phyloP scores from a whole-genome alignment of 2,797 vertebrate species.

The Vipera ursinii region DNA sequence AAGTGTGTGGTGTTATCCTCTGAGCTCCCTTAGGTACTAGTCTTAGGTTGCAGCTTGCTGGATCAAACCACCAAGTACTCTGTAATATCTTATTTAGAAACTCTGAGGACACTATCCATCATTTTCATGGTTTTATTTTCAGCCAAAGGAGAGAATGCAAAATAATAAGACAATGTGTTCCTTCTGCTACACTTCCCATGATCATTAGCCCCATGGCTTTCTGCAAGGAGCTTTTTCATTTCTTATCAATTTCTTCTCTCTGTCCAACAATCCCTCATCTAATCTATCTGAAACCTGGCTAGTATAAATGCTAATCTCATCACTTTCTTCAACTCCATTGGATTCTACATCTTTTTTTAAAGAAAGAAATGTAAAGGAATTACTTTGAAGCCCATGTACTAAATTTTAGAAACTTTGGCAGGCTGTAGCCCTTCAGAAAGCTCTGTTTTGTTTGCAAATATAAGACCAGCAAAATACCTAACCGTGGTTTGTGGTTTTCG shows the following conservation, averaged over 20 bases:
- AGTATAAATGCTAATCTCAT: background rate
- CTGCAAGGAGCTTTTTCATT: background rate
- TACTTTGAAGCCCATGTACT: background rate
- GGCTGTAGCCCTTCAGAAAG: background rate
- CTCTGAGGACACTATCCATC: constrained; percentile 14
- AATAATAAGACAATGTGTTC: background rate
- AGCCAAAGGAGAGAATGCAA: background rate
- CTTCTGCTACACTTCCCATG: background rate
- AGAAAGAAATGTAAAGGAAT: background rate
- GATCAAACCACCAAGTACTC: background rate
- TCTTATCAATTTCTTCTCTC: background rate
- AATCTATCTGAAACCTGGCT: background rate
- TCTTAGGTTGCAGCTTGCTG: background rate
- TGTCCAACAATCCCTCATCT: background rate
- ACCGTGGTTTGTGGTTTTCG: background rate
- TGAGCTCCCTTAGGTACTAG: background rate
- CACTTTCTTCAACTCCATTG: background rate
- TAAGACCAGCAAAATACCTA: background rate
- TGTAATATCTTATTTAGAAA: background rate
- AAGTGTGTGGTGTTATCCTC: background rate
- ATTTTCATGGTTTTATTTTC: background rate
- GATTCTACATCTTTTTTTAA: background rate
- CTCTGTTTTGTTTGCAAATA: background rate
- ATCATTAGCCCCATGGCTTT: background rate
- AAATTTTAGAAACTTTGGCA: background rate